These are phyloP conservation scores for Lepidocyrtoides sp. DNA, from an alignment of 2,888 invertebrate species.

Conservation along the genomic window DNA sequence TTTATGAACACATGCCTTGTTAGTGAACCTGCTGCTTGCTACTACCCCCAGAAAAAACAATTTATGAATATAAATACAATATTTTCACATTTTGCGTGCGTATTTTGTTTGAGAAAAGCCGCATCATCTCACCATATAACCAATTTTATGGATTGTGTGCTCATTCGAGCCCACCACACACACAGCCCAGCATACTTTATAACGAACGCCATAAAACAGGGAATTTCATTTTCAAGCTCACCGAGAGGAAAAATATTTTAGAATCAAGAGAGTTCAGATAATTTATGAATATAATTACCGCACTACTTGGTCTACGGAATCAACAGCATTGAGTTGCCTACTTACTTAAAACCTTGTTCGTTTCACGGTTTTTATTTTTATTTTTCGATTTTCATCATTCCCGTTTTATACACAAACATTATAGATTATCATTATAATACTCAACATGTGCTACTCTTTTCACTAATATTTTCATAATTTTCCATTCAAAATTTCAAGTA, in stretches of 20 bases:
- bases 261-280: not conserved
- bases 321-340: not conserved
- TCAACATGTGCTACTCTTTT: too few relatives aligned
- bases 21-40: conserved; percentile 25
- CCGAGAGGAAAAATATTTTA: not conserved
- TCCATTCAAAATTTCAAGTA: not conserved
- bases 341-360: not conserved
- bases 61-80: conserved; percentile 47
- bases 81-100: conserved; percentile 7
- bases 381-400: conserved; percentile 1
- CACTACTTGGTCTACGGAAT: not conserved
- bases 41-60: conserved; percentile 12
- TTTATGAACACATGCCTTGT: not conserved
- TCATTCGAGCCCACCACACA: not conserved
- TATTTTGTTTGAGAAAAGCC: conserved; percentile 57
- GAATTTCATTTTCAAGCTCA: conserved; percentile 14
- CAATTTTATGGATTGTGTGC: conserved; percentile 1
- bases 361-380: not conserved
- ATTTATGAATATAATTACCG: conserved; percentile 32
- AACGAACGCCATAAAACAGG: too few relatives aligned
- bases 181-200: not conserved
- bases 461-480: not conserved
- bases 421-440: too few relatives aligned
- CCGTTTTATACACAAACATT: not conserved
- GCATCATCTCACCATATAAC: conserved; percentile 26